A percentile compares a stretch with the other conserved stretches of the same genome.
Conservation (phyloP, 2,797 vertebrate species). For the Amblyraja radiata region DNA sequence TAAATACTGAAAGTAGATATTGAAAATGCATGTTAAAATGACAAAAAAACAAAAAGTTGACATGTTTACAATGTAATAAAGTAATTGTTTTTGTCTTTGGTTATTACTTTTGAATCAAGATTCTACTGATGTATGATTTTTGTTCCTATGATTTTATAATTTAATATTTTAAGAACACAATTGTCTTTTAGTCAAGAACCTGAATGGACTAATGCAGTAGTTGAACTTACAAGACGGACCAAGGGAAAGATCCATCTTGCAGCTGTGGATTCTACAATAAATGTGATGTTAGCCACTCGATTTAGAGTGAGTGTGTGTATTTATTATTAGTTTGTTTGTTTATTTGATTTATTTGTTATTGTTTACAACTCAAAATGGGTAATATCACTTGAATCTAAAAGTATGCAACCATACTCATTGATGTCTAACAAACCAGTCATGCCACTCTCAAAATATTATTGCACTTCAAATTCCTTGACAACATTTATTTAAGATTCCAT, state of each 20-base stretch:
- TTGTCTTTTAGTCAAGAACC: slow-evolving; percentile 73
- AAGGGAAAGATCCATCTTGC: slow-evolving; percentile 85
- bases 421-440: not conserved
- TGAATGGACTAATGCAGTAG: slow-evolving; percentile 87
- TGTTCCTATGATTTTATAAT: not conserved
- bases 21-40: not conserved
- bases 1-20: not conserved
- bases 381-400: no score
- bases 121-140: not conserved
- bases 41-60: not conserved
- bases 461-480: not conserved
- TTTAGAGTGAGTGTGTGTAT: slow-evolving; percentile 70
- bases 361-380: not conserved
- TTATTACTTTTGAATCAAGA: not conserved
- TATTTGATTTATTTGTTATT: no score
- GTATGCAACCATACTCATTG: no score
- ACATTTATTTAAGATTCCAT: not conserved
- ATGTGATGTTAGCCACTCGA: slow-evolving; percentile 72
- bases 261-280: slow-evolving; percentile 83
- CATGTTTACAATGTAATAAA: slow-evolving; percentile 15
- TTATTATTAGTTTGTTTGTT: no score
- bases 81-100: not conserved
- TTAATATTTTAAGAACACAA: not conserved
- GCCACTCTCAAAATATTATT: not conserved
- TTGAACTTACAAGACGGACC: slow-evolving; percentile 83